Conservation (phyloP, 2,888 invertebrate species). For the Prosapia bicincta region DNA sequence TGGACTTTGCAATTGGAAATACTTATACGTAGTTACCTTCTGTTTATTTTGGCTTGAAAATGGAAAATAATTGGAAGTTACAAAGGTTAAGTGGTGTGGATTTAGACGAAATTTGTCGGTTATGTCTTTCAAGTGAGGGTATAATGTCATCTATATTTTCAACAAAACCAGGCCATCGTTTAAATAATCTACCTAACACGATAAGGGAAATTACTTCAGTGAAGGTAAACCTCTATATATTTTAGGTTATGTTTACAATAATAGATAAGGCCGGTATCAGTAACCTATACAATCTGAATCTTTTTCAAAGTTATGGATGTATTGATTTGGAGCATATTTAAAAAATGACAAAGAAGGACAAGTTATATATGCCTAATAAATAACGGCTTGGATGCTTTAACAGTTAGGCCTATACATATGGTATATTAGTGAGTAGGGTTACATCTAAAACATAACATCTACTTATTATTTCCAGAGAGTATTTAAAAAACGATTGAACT, state of each 20-base stretch:
- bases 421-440: too few relatives aligned
- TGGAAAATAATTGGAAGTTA: neutral
- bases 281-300: neutral
- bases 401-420: too few relatives aligned
- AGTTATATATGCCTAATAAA: too few relatives aligned
- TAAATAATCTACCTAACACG: constrained; percentile 52
- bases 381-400: too few relatives aligned
- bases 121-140: constrained; percentile 61
- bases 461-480: too few relatives aligned
- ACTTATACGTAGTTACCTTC: neutral
- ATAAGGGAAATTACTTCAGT: constrained; percentile 55
- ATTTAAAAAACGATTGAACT: too few relatives aligned
- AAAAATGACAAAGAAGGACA: too few relatives aligned
- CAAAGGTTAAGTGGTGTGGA: constrained; percentile 25
- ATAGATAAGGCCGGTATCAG: neutral
- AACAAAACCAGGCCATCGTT: constrained; percentile 51
- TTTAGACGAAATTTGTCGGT: constrained; percentile 53
- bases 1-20: too few relatives aligned
- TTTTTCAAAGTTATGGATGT: neutral
- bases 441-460: too few relatives aligned
- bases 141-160: constrained; percentile 62
- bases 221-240: constrained; percentile 46
- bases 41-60: neutral
- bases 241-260: constrained; percentile 22
- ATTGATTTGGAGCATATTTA: too few relatives aligned